Base-by-base conservation (phyloP, 1,140 invertebrate species). In the Delia radicum region DNA sequence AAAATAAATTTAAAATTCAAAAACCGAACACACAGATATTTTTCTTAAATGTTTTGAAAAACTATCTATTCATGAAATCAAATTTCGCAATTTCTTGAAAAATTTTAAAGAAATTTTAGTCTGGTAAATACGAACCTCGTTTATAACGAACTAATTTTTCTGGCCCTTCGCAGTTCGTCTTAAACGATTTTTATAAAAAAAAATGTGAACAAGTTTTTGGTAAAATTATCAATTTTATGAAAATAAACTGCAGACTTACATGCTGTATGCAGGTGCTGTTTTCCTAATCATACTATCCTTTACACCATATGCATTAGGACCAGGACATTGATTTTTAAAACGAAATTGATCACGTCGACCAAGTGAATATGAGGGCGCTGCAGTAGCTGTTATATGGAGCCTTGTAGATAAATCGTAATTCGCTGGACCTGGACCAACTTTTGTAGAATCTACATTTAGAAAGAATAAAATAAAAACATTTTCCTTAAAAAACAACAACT, bases 281-380 rank as follows among this genome's bases (percentile, higher is more conserved):
- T 79, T 81, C 72, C 82, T 86, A 72, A 88, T 82, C 0, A 86
- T 79, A 73, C 85, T 83, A 0, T 88, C 80, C 79, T 87, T 75
- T 79, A 88, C 75, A 77, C 88, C 87, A 84, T 91, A 91, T n/a
- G 89, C 89, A 83, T 90, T 90, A 3, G 90, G 89, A n/a, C 89
- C 91, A 3, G 90, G 90, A 6, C 89, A 89, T 1, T 81, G 74
- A 3, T 85, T 83, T 75, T 86, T 87, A 24, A 81, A 80, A n/a
- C 61, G 75, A 42, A 80, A 83, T n/a, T 85, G 84, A 12, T 87
- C 87, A 7, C 89, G 85, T 3, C 86, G 83, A 8, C 87, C 88
- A 84, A 91, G 89, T 0, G 88, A 89, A 80, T 90, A 91, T 0
- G 83, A 84, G 2, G 90, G 89, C 7, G 90, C 83, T 77, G 87